These are phyloP conservation scores for Rhincodon typus DNA, from an alignment of 2,797 vertebrate species.

Conservation along the genomic window DNA sequence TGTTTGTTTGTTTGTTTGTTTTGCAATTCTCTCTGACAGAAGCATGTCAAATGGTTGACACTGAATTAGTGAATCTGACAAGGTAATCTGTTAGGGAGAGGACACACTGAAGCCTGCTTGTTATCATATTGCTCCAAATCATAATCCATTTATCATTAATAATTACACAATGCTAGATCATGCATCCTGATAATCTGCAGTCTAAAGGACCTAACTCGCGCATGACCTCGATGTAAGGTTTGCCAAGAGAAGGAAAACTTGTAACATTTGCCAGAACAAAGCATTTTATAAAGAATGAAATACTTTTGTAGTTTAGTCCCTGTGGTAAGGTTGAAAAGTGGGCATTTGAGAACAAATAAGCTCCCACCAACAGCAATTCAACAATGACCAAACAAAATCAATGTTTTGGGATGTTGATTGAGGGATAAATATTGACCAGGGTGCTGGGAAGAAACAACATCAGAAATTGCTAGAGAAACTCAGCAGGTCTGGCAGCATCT, in stretches of 20 bases:
- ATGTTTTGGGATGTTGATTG: background rate
- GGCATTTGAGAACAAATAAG: background rate
- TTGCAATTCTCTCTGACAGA: background rate
- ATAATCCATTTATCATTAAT: conserved; percentile 34
- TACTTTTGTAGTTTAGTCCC: background rate
- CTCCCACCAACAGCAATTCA: background rate
- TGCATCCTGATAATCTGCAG: background rate
- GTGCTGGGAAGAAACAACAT: background rate
- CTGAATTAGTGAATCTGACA: conserved; percentile 27
- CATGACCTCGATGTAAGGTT: background rate
- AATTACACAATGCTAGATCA: conserved; percentile 5
- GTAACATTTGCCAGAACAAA: background rate
- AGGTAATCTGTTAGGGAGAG: conserved; percentile 24
- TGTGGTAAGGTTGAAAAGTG: background rate
- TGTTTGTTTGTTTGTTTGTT: background rate
- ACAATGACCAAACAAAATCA: background rate
- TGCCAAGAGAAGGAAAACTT: background rate
- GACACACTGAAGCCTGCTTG: conserved; percentile 20
- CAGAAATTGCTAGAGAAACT: too few relatives aligned
- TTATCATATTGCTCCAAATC: conserved; percentile 26
- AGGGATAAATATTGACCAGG: background rate
- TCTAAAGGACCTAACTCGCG: background rate
- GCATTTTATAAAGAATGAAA: background rate
- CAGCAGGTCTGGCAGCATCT: too few relatives aligned
- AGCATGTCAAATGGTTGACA: conserved; percentile 32